Evolutionary conservation across 2,113 vertebrate genomes (phyloP), one percentile per base, ranked within the genome.

Genomic region (Cricetomys ansorgei): DNA sequence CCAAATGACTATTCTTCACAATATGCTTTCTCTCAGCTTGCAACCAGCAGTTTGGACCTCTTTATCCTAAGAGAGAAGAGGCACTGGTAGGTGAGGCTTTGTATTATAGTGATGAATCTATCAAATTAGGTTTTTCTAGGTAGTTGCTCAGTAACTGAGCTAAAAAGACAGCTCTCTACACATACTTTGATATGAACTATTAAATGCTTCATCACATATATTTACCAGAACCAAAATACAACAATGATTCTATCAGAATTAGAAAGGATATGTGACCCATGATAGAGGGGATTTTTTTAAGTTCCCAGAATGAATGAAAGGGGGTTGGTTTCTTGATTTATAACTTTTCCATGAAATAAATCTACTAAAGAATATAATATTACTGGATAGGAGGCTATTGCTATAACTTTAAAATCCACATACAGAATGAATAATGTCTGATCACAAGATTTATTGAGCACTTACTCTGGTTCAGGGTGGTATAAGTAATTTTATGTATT

Each of bases 121-220:
- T 76, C 92, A 95, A 86, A 86, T 96, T 86, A 72, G 21, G 29
- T n/a, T 96, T 97, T 92, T 12, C 53, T 65, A 91, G 77, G 64
- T 80, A 96, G 76, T 40, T 94, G 64, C 4, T 76, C 81, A 89
- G 70, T 27, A 83, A 67, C 5, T 67, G n/a, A 72, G 23, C 50
- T 91, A 48, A 43, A 76, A 70, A 91, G 34, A 45, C n/a, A 34
- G 3, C 7, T 1, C 3, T 16, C 2, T 1, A n/a, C 3, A 73
- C 25, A 48, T 12, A 53, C 29, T 67, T 62, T 53, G 27, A 92
- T 29, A 75, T 87, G 55, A 79, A 69, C 27, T 64, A 81, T 27
- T 48, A 23, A 62, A 77, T 81, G 27, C 55, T 87, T 92, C 37
- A 55, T 87, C 84, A 64, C 31, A 87, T 48, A 83, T 7, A 89